Conservation (phyloP, 2,113 vertebrate genomes). For the Conger conger region DNA sequence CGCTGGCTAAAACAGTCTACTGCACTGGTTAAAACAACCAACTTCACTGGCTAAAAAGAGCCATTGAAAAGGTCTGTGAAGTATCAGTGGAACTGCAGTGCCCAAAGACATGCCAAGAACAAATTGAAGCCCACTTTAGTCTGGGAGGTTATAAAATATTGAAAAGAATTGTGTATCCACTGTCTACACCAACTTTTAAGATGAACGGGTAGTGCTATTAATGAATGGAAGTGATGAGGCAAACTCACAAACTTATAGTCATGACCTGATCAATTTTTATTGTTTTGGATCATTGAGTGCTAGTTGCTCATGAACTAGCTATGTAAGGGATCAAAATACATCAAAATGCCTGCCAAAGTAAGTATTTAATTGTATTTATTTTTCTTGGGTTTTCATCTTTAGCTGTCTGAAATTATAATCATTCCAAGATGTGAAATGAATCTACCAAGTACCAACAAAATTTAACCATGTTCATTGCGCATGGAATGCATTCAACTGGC, state of each 20-base stretch:
- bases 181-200: background rate
- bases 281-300: background rate
- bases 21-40: too few species aligned
- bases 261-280: background rate
- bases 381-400: background rate
- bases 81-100: background rate
- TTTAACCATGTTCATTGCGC: too few species aligned
- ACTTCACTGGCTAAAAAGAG: too few species aligned
- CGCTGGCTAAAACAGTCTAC: too few species aligned
- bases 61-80: background rate
- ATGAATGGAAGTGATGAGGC: background rate
- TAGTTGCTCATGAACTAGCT: background rate
- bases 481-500: too few species aligned
- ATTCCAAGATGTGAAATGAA: background rate
- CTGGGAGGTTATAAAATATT: background rate
- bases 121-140: background rate
- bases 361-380: background rate
- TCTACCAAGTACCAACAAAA: too few species aligned
- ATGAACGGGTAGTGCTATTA: background rate
- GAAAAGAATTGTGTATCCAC: background rate
- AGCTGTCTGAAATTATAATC: background rate
- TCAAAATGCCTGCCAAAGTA: background rate
- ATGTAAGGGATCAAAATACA: background rate
- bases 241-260: background rate
- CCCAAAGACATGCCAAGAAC: background rate